Conservation (phyloP, 1,140 invertebrate species). For the Calliopsis andreniformis region DNA sequence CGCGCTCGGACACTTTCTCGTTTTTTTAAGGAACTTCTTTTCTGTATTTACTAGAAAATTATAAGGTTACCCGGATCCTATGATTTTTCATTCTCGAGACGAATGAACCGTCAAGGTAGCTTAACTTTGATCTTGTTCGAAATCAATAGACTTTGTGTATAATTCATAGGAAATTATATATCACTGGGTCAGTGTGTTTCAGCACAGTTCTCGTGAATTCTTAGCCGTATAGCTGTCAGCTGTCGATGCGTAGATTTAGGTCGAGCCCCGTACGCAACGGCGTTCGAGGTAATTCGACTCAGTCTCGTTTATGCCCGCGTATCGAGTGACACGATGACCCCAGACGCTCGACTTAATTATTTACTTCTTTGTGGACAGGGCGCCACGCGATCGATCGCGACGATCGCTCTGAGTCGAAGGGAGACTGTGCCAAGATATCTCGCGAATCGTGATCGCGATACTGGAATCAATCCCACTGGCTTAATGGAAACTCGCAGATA, state of each 20-base stretch:
- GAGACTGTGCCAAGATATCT: slow-evolving; percentile 4
- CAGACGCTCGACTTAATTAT: slow-evolving; percentile 33
- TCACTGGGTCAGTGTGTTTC: no score
- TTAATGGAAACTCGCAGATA: background rate
- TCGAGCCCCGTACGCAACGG: slow-evolving; percentile 32
- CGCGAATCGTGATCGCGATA: background rate
- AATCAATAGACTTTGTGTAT: no score
- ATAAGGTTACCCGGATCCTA: background rate
- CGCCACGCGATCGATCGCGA: background rate
- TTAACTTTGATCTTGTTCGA: no score
- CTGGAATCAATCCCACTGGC: slow-evolving; percentile 9
- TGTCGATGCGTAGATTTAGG: slow-evolving; percentile 36
- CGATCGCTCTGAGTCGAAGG: background rate
- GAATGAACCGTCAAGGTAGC: no score
- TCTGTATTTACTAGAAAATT: no score
- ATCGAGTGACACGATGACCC: slow-evolving; percentile 34
- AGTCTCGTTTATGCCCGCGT: slow-evolving; percentile 3
- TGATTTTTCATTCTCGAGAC: background rate
- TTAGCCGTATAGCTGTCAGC: background rate
- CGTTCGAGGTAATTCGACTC: slow-evolving; percentile 22
- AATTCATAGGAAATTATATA: no score
- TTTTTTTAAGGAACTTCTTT: no score
- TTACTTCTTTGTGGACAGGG: background rate
- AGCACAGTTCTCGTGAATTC: background rate
- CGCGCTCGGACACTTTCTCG: no score